Conservation (phyloP, 1,140 invertebrate species). For the Bombus impatiens region DNA sequence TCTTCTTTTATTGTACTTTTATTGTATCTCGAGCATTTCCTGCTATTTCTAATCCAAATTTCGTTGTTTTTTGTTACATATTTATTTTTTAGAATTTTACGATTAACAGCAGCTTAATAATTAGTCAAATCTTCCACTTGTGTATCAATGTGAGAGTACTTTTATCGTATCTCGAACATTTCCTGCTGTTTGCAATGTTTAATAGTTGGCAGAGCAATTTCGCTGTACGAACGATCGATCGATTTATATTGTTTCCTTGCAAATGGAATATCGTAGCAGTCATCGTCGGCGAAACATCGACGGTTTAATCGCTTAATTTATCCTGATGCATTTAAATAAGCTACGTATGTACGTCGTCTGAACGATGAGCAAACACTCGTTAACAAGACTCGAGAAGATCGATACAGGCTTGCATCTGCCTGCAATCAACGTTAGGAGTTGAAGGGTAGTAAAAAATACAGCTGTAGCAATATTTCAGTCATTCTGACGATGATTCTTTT, state of each 20-base stretch:
- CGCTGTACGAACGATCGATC: no score
- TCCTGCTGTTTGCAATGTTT: no score
- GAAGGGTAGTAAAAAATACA: constrained; percentile 50
- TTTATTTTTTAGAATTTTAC: not conserved
- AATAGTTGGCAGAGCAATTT: not conserved
- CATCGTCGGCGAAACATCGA: no score
- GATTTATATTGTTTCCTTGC: no score
- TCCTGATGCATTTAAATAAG: not conserved
- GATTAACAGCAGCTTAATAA: not conserved
- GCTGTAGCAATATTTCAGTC: constrained; percentile 47
- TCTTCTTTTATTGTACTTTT: not conserved
- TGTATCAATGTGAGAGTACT: fast-evolving
- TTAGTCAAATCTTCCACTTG: fast-evolving
- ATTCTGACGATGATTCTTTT: constrained; percentile 33
- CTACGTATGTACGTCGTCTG: not conserved
- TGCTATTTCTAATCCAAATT: no score
- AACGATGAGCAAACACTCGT: not conserved
- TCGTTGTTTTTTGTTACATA: no score
- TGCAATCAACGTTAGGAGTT: constrained; percentile 59
- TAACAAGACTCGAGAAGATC: constrained; percentile 56
- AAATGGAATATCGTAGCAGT: no score
- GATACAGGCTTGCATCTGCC: constrained; percentile 60
- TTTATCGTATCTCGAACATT: not conserved
- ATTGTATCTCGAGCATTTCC: fast-evolving
- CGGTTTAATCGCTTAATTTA: not conserved